Conservation (phyloP, 2,797 vertebrate genomes). For the Myiotriccus ornatus region DNA sequence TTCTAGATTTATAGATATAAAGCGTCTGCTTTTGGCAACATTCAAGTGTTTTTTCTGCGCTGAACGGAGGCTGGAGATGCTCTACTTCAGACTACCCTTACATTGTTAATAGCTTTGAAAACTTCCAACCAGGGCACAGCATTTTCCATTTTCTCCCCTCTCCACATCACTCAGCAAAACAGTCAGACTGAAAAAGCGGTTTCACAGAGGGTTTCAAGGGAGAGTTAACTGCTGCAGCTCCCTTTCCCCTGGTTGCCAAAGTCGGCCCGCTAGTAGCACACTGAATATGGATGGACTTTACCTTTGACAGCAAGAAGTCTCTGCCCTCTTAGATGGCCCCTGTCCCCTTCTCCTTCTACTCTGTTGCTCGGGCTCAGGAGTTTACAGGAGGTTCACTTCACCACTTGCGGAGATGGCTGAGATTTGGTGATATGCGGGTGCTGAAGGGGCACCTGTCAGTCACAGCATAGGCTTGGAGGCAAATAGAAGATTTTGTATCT, state of each 20-base stretch:
- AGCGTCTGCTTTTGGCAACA: neutral
- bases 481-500: neutral
- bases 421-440: neutral
- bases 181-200: neutral
- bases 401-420: neutral
- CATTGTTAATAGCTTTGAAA: neutral
- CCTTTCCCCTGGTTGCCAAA: neutral
- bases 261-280: neutral
- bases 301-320: neutral
- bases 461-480: neutral
- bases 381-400: neutral
- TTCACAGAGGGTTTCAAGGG: neutral
- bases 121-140: neutral
- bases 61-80: neutral
- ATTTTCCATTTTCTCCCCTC: neutral
- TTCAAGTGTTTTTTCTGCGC: neutral
- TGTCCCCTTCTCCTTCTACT: neutral
- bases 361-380: rapidly evolving
- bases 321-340: neutral
- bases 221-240: neutral
- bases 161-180: neutral
- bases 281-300: neutral
- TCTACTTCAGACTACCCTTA: neutral
- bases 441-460: neutral
- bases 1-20: neutral